These are phyloP conservation scores for Caranx ignobilis DNA, from an alignment of 2,113 vertebrate genomes.

Conservation along the genomic window DNA sequence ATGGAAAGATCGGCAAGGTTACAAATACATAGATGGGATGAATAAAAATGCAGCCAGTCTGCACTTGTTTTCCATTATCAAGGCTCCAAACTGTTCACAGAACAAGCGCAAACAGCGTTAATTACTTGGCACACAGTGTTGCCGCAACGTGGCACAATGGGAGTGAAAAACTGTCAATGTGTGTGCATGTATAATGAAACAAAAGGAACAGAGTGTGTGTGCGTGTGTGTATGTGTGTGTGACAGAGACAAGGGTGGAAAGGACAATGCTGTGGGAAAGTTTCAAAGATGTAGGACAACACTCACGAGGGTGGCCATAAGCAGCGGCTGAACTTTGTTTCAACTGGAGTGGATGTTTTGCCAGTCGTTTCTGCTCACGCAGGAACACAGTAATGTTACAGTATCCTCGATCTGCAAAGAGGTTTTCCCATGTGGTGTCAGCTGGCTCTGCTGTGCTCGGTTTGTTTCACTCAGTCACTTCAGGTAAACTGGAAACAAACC, in stretches of 20 bases:
- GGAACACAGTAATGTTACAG: not conserved
- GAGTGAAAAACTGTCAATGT: constrained; percentile 36
- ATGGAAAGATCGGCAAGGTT: constrained; percentile 20
- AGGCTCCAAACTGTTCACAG: constrained; percentile 63
- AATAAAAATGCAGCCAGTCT: constrained; percentile 58
- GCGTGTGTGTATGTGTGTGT: constrained; percentile 34
- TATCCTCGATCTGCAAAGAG: not conserved
- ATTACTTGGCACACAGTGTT: constrained; percentile 73
- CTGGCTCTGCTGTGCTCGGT: not conserved
- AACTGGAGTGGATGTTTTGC: not conserved
- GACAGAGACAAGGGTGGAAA: constrained; percentile 20
- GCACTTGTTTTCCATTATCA: constrained; percentile 79
- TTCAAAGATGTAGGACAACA: constrained; percentile 49
- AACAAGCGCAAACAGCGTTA: constrained; percentile 76
- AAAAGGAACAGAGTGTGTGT: constrained; percentile 33
- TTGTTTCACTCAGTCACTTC: not conserved
- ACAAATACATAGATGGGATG: constrained; percentile 43
- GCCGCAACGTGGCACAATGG: constrained; percentile 55
- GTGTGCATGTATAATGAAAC: constrained; percentile 38
- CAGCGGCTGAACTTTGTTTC: constrained; percentile 9
- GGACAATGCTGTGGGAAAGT: constrained; percentile 66
- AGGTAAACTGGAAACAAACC: not conserved
- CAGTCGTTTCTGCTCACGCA: not conserved
- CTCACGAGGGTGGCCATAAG: constrained; percentile 8
- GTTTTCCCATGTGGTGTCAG: not conserved